These are phyloP conservation scores for Phasianus colchicus DNA, from an alignment of 2,113 vertebrate genomes.

Conservation along the genomic window DNA sequence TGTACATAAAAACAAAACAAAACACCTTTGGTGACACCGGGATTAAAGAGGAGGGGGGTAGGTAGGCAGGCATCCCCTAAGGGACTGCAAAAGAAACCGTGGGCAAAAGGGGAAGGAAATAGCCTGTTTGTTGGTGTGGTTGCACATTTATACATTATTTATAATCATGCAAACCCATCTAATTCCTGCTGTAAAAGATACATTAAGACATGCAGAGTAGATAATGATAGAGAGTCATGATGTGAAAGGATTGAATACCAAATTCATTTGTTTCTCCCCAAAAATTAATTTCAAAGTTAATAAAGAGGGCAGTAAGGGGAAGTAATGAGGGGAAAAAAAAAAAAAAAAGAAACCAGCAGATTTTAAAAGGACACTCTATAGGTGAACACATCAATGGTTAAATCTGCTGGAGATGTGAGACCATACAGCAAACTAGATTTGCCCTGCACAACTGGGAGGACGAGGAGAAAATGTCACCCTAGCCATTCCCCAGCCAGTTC, in stretches of 20 bases:
- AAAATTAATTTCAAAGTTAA: neutral
- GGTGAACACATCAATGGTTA: neutral
- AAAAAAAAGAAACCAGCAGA: neutral
- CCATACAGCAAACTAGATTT: neutral
- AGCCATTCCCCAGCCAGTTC: neutral
- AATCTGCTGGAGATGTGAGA: neutral
- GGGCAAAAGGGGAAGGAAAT: neutral
- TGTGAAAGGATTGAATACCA: neutral
- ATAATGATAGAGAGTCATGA: fast-evolving
- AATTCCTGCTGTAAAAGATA: neutral
- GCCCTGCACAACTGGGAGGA: neutral
- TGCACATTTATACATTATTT: neutral
- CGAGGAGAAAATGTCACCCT: neutral
- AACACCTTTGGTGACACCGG: neutral
- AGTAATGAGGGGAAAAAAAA: neutral
- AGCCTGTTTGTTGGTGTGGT: neutral
- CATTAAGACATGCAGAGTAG: neutral
- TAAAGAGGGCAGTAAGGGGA: no score
- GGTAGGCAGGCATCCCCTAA: neutral
- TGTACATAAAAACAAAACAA: neutral
- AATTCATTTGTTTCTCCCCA: fast-evolving
- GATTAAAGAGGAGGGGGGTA: neutral
- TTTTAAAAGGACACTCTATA: neutral
- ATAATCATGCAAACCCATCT: neutral
- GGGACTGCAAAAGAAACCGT: neutral